A percentile compares a stretch with the other conserved stretches of the same genome.
Evolutionary conservation across 2,113 vertebrate genomes (phyloP).

Genomic region (Oryzias celebensis): DNA sequence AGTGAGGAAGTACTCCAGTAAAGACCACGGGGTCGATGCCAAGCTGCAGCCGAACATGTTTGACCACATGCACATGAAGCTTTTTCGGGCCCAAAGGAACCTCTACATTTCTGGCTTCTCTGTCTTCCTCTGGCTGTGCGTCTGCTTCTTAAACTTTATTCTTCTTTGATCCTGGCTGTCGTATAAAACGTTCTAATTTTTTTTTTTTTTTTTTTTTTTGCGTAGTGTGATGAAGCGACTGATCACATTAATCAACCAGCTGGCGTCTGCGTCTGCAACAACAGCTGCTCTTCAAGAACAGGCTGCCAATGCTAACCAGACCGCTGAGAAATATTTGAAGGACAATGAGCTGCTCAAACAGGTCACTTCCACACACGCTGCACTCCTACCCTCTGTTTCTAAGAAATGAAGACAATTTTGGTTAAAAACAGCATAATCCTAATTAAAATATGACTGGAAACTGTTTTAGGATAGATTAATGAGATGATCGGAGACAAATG

Average conservation of each 20-base stretch:
- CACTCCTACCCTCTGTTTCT: background rate
- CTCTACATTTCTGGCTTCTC: slow-evolving; percentile 97
- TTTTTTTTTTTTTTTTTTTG: background rate
- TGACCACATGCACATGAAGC: slow-evolving; percentile 96
- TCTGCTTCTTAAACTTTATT: slow-evolving; percentile 22
- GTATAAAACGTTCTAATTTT: background rate
- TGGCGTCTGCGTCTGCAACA: slow-evolving; percentile 78
- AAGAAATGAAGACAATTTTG: too few species aligned
- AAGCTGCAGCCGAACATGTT: slow-evolving; percentile 74
- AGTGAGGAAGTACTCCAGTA: slow-evolving; percentile 87
- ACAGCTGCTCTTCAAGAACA: slow-evolving; percentile 80
- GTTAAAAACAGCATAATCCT: too few species aligned
- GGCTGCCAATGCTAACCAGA: slow-evolving; percentile 81
- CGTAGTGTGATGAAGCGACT: slow-evolving; percentile 84
- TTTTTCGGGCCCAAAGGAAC: slow-evolving; percentile 94
- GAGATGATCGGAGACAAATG: too few species aligned
- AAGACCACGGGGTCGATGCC: slow-evolving; percentile 60
- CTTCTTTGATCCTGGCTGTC: background rate
- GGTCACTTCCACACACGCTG: slow-evolving; percentile 62
- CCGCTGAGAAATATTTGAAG: slow-evolving; percentile 85
- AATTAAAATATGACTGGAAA: too few species aligned
- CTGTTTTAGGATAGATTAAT: too few species aligned
- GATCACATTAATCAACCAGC: slow-evolving; percentile 87
- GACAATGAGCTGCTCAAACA: slow-evolving; percentile 86
- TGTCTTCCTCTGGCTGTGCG: slow-evolving; percentile 98